Conservation (phyloP, 2,888 invertebrate genomes). For the Epinotia brunnichana region DNA sequence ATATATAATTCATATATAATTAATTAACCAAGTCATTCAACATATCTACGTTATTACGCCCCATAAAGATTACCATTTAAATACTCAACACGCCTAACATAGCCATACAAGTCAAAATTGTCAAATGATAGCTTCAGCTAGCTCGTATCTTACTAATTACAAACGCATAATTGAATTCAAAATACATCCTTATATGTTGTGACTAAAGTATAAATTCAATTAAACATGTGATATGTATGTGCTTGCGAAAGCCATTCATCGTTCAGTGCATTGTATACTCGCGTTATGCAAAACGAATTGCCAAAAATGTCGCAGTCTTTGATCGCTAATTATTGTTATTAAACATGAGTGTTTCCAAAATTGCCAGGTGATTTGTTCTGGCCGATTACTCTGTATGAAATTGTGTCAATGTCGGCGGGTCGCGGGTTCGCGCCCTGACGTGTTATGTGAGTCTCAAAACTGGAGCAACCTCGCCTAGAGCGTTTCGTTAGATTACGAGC, state of each 20-base stretch:
- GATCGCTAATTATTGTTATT: slow-evolving; percentile 23
- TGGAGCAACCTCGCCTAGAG: slow-evolving; percentile 56
- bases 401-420: slow-evolving; percentile 35
- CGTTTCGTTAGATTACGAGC: slow-evolving; percentile 5
- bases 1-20: slow-evolving; percentile 10
- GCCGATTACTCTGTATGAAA: slow-evolving; percentile 23
- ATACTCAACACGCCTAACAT: slow-evolving; percentile 7
- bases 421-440: slow-evolving; percentile 22
- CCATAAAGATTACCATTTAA: slow-evolving; percentile 31
- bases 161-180: not conserved
- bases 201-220: not conserved
- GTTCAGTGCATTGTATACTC: not conserved
- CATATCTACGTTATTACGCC: slow-evolving; percentile 22
- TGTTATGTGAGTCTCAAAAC: slow-evolving; percentile 46
- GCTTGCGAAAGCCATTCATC: not conserved
- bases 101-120: slow-evolving; percentile 2
- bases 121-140: not conserved
- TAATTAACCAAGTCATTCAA: slow-evolving; percentile 16
- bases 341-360: slow-evolving; percentile 23
- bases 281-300: slow-evolving; percentile 30
- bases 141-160: not conserved
- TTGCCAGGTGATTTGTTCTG: slow-evolving; percentile 25
- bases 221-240: not conserved
- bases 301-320: slow-evolving; percentile 28
- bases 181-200: not conserved